Percentiles rank a stretch among this genome's conserved stretches.
Conservation (phyloP, 1,140 invertebrate genomes). For the Polyergus mexicanus region DNA sequence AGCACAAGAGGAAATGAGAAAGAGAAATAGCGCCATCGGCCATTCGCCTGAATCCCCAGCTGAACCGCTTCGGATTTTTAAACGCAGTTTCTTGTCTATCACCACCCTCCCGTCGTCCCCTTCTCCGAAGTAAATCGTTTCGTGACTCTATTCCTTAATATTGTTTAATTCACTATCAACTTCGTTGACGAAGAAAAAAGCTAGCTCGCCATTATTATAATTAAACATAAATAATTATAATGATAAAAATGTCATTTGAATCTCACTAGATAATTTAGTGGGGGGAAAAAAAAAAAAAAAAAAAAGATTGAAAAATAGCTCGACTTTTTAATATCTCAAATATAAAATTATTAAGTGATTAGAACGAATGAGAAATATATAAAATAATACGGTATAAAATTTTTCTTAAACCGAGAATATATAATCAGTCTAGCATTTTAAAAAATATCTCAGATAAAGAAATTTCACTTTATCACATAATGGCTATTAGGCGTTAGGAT, state of each 20-base stretch:
- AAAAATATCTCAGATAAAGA: neutral
- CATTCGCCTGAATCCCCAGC: slow-evolving; percentile 20
- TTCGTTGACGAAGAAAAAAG: neutral
- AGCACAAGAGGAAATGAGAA: slow-evolving; percentile 15
- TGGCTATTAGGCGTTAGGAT: neutral
- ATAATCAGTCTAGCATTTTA: slow-evolving; percentile 2
- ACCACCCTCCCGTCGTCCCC: neutral
- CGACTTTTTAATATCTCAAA: neutral
- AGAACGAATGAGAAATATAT: neutral
- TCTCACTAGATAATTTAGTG: neutral
- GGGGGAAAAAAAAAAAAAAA: no score
- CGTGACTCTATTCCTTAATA: slow-evolving; percentile 28
- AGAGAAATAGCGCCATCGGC: slow-evolving; percentile 5
- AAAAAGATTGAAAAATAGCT: neutral
- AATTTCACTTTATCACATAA: slow-evolving; percentile 5
- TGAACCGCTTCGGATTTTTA: slow-evolving; percentile 19
- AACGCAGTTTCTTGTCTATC: slow-evolving; percentile 19
- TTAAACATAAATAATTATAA: slow-evolving; percentile 4
- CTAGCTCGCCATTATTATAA: neutral
- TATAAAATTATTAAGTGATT: neutral
- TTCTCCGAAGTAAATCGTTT: slow-evolving; percentile 40
- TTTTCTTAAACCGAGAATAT: neutral
- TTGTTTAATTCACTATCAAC: neutral
- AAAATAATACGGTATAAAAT: neutral
- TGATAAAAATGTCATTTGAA: neutral